Evolutionary conservation across 2,888 invertebrate genomes (phyloP).

Genomic region (Deilephila elpenor): DNA sequence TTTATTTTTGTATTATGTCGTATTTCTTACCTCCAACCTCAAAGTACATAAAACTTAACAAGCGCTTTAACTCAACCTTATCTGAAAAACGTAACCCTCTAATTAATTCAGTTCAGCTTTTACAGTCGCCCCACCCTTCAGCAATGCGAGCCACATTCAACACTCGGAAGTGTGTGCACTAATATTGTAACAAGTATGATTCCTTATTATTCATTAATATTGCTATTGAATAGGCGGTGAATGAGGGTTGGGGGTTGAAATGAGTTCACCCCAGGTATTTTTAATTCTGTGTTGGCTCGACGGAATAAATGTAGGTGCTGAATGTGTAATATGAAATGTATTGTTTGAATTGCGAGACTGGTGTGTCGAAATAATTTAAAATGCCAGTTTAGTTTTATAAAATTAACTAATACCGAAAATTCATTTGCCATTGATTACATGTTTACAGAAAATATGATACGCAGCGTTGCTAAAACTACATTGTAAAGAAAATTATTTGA

Average conservation of each 20-base stretch:
- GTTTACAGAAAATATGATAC: too few relatives aligned
- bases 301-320: background rate
- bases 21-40: too few relatives aligned
- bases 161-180: background rate
- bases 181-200: slow-evolving; percentile 3
- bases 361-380: too few relatives aligned
- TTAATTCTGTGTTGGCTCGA: background rate
- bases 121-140: background rate
- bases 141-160: background rate
- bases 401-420: too few relatives aligned
- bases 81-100: background rate
- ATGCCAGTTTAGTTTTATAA: too few relatives aligned
- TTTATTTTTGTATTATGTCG: too few relatives aligned
- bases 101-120: slow-evolving; percentile 1
- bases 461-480: too few relatives aligned
- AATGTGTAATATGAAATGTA: background rate
- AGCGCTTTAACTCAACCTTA: background rate
- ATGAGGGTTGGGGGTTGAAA: background rate
- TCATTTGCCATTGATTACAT: too few relatives aligned
- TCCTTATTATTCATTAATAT: background rate
- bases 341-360: background rate
- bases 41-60: too few relatives aligned
- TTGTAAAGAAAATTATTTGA: too few relatives aligned
- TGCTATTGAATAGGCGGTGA: background rate
- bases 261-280: background rate